Evolutionary conservation across 2,888 invertebrate species (phyloP).

Genomic region (Eristalis arbustorum): DNA sequence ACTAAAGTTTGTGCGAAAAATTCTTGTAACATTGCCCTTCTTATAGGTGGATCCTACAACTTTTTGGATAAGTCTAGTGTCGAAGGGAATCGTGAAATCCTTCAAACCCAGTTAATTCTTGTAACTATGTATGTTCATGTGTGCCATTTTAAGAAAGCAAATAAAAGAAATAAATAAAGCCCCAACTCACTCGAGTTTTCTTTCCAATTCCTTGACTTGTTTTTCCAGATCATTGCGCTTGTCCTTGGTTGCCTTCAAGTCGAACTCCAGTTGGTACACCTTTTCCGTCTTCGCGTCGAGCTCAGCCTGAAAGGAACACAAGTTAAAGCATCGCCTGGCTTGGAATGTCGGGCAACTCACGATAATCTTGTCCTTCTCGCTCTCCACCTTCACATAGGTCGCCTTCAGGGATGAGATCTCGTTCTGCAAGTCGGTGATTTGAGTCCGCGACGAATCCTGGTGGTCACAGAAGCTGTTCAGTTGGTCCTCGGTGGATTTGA

Average conservation of each 20-base stretch:
- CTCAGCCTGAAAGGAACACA: slow-evolving; percentile 80
- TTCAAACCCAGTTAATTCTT: slow-evolving; percentile 12
- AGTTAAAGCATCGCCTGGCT: background rate
- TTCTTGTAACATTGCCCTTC: slow-evolving; percentile 22
- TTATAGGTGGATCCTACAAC: slow-evolving; percentile 72
- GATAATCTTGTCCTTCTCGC: slow-evolving; percentile 86
- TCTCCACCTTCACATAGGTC: slow-evolving; percentile 84
- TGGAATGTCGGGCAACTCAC: slow-evolving; percentile 76
- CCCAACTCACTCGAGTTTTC: slow-evolving; percentile 81
- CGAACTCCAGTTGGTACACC: slow-evolving; percentile 84
- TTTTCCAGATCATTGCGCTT: slow-evolving; percentile 82
- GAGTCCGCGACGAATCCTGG: slow-evolving; percentile 83
- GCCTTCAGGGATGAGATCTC: slow-evolving; percentile 85
- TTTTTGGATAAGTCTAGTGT: slow-evolving; percentile 67
- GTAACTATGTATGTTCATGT: slow-evolving; percentile 19
- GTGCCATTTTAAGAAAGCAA: slow-evolving; percentile 48
- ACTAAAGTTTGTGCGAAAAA: background rate
- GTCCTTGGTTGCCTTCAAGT: slow-evolving; percentile 83
- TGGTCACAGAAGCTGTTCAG: slow-evolving; percentile 83
- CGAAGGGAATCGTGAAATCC: background rate
- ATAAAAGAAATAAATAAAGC: slow-evolving; percentile 17
- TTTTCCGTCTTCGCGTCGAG: slow-evolving; percentile 88
- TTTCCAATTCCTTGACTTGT: slow-evolving; percentile 82
- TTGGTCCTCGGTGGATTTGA: slow-evolving; percentile 83
- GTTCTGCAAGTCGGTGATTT: slow-evolving; percentile 83